Percentiles rank a stretch among this genome's conserved stretches.
Conservation (phyloP, 2,797 vertebrate genomes). For the Atherinosoma microstoma region DNA sequence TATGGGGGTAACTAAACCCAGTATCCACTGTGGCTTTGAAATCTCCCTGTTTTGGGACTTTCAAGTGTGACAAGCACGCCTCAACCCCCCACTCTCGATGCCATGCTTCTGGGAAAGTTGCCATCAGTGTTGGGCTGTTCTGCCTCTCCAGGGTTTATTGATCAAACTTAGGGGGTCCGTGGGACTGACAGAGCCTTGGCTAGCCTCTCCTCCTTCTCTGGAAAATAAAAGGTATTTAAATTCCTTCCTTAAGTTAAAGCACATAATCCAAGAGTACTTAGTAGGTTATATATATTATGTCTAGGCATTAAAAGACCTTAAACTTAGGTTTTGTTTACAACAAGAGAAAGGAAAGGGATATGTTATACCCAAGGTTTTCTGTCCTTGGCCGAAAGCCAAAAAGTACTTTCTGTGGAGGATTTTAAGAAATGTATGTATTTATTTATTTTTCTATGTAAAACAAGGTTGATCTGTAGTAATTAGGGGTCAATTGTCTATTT, state of each 20-base stretch:
- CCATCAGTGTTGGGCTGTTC: slow-evolving; percentile 63
- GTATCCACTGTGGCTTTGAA: slow-evolving; percentile 43
- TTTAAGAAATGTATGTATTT: background rate
- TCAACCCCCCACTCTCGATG: slow-evolving; percentile 20
- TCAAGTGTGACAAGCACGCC: slow-evolving; percentile 53
- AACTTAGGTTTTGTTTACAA: background rate
- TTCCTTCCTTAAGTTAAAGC: background rate
- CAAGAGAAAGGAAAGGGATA: background rate
- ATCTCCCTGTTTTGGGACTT: slow-evolving; percentile 53
- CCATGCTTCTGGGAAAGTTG: slow-evolving; percentile 67
- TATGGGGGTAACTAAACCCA: slow-evolving; percentile 35
- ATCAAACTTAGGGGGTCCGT: slow-evolving; percentile 66
- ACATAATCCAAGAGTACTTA: background rate
- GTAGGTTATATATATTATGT: background rate
- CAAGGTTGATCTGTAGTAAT: background rate
- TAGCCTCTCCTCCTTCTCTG: slow-evolving; percentile 19
- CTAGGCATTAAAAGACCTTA: background rate
- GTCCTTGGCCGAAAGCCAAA: background rate
- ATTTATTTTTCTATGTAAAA: background rate
- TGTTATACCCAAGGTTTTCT: background rate
- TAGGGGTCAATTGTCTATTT: background rate
- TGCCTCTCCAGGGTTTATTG: slow-evolving; percentile 63
- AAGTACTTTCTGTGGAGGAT: background rate
- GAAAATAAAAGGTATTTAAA: slow-evolving; percentile 14
- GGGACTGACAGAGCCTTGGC: slow-evolving; percentile 43